These are phyloP conservation scores for Campylomormyrus numenius DNA, from an alignment of 2,113 vertebrate genomes.

Conservation along the genomic window DNA sequence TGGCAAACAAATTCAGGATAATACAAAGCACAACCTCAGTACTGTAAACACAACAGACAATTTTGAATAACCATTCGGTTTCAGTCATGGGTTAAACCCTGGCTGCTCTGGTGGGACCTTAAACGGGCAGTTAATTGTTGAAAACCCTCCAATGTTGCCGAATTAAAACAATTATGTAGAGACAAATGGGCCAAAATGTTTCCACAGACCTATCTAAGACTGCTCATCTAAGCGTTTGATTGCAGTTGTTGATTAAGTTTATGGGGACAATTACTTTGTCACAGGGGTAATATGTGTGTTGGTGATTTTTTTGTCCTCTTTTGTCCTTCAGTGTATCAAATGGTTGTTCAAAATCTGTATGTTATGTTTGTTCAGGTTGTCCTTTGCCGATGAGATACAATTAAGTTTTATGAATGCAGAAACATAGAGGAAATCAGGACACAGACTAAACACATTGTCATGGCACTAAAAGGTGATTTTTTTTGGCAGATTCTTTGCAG, in stretches of 20 bases:
- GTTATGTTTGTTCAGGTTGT: too few relatives aligned
- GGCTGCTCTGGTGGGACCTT: neutral
- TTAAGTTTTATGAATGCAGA: too few relatives aligned
- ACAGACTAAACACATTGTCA: too few relatives aligned
- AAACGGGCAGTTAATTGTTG: neutral
- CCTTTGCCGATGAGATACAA: too few relatives aligned
- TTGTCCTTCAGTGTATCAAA: too few relatives aligned
- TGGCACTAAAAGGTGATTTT: neutral
- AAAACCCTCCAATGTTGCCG: neutral
- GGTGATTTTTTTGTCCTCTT: neutral
- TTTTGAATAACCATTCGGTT: neutral
- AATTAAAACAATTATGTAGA: neutral
- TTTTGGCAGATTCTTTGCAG: neutral
- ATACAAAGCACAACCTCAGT: neutral
- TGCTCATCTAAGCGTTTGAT: neutral
- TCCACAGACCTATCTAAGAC: neutral
- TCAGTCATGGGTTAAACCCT: neutral
- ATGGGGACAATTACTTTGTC: neutral
- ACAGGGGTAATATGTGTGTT: neutral
- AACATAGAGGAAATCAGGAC: too few relatives aligned
- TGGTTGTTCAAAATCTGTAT: too few relatives aligned
- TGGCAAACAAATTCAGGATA: neutral
- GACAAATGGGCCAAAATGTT: neutral
- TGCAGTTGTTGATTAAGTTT: neutral
- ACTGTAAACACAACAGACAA: neutral